A percentile compares a stretch with the other conserved stretches of the same genome.
phyloP scores from a whole-genome alignment of 2,113 vertebrate genomes.

The Varanus salvator region DNA sequence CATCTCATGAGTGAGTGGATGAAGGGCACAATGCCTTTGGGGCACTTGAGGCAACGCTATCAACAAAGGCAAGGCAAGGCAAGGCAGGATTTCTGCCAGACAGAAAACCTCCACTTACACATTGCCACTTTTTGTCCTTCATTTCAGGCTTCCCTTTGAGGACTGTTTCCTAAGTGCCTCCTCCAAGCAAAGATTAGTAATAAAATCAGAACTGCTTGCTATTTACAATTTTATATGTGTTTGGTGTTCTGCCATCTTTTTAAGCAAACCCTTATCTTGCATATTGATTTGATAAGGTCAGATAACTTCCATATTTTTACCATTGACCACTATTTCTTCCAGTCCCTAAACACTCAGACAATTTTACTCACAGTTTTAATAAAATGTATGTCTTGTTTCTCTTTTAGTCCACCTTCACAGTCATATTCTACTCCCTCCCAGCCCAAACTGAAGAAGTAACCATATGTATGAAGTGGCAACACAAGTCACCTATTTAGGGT shows the following conservation, averaged over 20 bases:
- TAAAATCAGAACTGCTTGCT: constrained; percentile 6
- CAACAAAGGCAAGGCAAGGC: no score
- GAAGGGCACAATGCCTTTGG: no score
- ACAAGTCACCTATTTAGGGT: constrained; percentile 21
- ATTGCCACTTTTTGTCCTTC: no score
- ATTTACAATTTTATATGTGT: constrained; percentile 37
- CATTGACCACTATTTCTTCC: not conserved
- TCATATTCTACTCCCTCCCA: no score
- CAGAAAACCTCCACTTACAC: no score
- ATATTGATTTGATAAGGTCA: not conserved
- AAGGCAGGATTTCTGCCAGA: no score
- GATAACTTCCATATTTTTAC: not conserved
- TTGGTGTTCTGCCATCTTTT: not conserved
- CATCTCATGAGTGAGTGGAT: not conserved
- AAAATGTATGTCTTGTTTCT: no score
- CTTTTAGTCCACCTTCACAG: no score
- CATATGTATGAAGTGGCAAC: not conserved
- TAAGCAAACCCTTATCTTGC: not conserved
- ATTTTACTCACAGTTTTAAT: no score
- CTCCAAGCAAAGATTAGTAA: not conserved
- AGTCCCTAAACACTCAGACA: not conserved
- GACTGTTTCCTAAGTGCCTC: not conserved
- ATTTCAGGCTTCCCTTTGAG: no score
- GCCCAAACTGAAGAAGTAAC: no score
- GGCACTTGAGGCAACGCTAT: no score